A percentile compares a stretch with the other conserved stretches of the same genome.
Conservation (phyloP, 1,140 invertebrate genomes). For the Zaprionus ghesquierei region DNA sequence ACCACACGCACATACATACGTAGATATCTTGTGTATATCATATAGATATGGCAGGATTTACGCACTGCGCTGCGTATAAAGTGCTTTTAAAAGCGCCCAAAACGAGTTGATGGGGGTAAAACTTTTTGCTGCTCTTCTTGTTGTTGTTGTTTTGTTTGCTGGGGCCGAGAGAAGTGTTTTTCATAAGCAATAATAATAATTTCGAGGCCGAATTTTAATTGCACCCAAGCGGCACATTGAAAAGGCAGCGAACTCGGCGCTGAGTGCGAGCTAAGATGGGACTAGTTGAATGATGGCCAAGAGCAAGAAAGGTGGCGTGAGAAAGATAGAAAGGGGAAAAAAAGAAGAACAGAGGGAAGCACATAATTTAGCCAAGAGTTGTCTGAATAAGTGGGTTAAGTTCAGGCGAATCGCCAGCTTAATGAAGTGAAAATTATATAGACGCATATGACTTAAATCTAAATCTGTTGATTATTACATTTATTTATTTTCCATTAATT, state of each 20-base stretch:
- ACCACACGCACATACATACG: neutral
- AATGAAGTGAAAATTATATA: conserved; percentile 23
- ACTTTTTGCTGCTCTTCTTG: neutral
- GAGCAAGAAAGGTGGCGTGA: neutral
- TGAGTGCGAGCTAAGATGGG: conserved; percentile 5
- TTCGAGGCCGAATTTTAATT: conserved; percentile 77
- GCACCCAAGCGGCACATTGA: conserved; percentile 71
- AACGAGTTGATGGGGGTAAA: conserved; percentile 43
- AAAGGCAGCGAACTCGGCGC: conserved; percentile 32
- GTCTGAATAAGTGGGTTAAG: conserved; percentile 21
- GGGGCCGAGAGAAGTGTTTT: conserved; percentile 63
- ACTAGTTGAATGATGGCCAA: conserved; percentile 35
- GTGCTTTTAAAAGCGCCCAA: conserved; percentile 72
- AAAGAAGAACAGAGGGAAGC: neutral
- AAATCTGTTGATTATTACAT: neutral
- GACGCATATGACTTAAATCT: conserved; percentile 6
- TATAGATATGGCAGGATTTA: conserved; percentile 41
- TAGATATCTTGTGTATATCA: conserved; percentile 13
- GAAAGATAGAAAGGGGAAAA: neutral
- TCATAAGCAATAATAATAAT: conserved; percentile 79
- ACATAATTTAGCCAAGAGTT: neutral
- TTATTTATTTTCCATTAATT: no score
- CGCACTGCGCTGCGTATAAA: conserved; percentile 60
- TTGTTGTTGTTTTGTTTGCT: conserved; percentile 4
- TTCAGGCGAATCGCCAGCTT: neutral